phyloP scores from a whole-genome alignment of 1,140 invertebrate genomes.

The Aleiodes sp. region DNA sequence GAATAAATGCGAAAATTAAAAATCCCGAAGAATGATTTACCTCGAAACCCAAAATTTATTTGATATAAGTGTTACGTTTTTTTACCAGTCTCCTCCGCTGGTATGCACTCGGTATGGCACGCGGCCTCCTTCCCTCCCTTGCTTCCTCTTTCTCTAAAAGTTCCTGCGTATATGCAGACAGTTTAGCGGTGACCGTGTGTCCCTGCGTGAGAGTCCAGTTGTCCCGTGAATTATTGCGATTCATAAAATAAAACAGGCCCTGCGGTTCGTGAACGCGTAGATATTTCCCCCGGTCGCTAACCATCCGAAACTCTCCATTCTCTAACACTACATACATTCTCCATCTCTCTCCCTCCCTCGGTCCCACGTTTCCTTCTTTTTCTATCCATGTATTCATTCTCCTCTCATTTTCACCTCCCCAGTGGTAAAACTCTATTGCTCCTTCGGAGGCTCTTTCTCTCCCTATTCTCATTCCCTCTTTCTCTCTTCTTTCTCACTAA shows the following conservation, averaged over 20 bases:
- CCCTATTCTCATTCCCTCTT: not conserved
- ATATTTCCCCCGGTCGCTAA: conserved; percentile 58
- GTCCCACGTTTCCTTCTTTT: conserved; percentile 17
- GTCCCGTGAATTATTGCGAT: conserved; percentile 67
- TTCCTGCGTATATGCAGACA: conserved; percentile 53
- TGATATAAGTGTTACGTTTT: no score
- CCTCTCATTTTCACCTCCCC: conserved; percentile 28
- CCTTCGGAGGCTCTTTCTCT: conserved; percentile 32
- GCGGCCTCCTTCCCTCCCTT: not conserved
- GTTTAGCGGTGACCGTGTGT: conserved; percentile 58
- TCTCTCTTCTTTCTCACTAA: conserved; percentile 25
- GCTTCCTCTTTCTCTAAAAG: no score
- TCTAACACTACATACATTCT: conserved; percentile 31
- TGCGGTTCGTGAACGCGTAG: conserved; percentile 61
- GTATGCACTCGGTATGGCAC: no score
- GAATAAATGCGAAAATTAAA: no score
- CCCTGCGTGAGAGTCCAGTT: conserved; percentile 53
- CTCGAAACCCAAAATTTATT: no score
- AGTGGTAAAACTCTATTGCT: conserved; percentile 28
- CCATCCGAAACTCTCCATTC: conserved; percentile 48
- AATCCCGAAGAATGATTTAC: no score
- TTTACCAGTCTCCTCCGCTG: no score
- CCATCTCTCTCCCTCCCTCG: conserved; percentile 34
- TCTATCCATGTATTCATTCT: conserved; percentile 26
- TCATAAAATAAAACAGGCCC: conserved; percentile 68